Base-by-base conservation (phyloP, 1,140 invertebrate species). In the Physella acuta region DNA sequence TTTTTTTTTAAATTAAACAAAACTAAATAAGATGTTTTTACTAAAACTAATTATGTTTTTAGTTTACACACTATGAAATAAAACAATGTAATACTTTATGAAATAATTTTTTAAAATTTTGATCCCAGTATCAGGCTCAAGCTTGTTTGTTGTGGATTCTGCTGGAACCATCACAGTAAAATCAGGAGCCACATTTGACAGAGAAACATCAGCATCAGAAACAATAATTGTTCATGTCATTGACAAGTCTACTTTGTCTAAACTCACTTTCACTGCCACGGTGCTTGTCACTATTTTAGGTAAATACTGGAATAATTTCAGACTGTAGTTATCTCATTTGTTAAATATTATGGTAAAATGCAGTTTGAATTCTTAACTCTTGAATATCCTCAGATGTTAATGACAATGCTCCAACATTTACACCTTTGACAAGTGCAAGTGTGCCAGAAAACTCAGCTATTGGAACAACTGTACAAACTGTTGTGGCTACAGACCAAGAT, bases 351-450 rank as follows among this genome's bases (percentile, higher is more conserved):
- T n/a, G n/a, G n/a, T n/a, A n/a, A n/a, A n/a, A n/a, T n/a, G n/a
- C n/a, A n/a, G n/a, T n/a, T n/a, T n/a, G n/a, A n/a, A 16, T 14
- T 59, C 26, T 59, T 5, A n/a, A 37, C 16, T 20, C 11, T 4
- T 61, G 59, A 24, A 36, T n/a, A 51, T 31, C 16, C 1, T 26
- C 62, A 93, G 95, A 98, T 82, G 86, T 96, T 26, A 97, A 97
- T 82, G 95, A 97, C 85, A 97, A 97, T 82, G 89, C 92, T 0
- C 95, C 95, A 0, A 86, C 93, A 33, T 97, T 97, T 59, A 65
- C 74, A 8, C 53, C 51, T 0, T 39, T n/a, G 16, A 59, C 72
- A 2, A 77, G 77, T 67, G 70, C 64, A 33, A 71, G 58, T 24
- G 59, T n/a, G 8, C 16, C 36, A 53, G 81, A 82, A 69, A 75